These are phyloP conservation scores for Meganola albula DNA, from an alignment of 2,888 invertebrate genomes.

Conservation along the genomic window DNA sequence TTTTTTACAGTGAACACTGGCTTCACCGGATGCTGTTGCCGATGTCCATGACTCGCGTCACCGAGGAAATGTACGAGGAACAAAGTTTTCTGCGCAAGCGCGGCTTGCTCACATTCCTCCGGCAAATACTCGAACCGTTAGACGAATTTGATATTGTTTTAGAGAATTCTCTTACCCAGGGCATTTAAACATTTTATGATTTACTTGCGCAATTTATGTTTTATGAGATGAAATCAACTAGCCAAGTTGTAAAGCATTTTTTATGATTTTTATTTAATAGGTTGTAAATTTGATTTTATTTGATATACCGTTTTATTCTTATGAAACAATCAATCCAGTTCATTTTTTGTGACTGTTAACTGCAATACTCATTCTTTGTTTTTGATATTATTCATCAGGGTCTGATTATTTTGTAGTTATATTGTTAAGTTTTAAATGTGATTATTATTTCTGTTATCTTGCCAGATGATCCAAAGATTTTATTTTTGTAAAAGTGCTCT, in stretches of 20 bases:
- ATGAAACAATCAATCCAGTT: no score
- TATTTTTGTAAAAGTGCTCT: slow-evolving; percentile 45
- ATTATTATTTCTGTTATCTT: slow-evolving; percentile 45
- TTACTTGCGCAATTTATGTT: no score
- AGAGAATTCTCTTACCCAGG: slow-evolving; percentile 88
- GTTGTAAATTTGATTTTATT: slow-evolving; percentile 3
- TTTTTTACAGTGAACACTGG: slow-evolving; percentile 86
- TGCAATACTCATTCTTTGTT: slow-evolving; percentile 37
- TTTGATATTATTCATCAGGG: slow-evolving; percentile 50
- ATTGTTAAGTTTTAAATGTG: slow-evolving; percentile 50
- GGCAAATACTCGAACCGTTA: slow-evolving; percentile 93
- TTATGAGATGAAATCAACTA: no score
- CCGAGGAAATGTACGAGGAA: slow-evolving; percentile 96
- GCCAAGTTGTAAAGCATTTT: no score
- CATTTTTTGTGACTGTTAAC: slow-evolving; percentile 21
- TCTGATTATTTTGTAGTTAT: slow-evolving; percentile 42
- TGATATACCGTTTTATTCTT: slow-evolving; percentile 3
- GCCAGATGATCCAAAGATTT: slow-evolving; percentile 66
- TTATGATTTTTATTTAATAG: no score
- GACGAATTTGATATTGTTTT: slow-evolving; percentile 92
- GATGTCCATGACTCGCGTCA: slow-evolving; percentile 92
- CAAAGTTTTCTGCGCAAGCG: slow-evolving; percentile 94
- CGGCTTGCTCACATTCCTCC: slow-evolving; percentile 89
- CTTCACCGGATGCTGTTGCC: slow-evolving; percentile 94
- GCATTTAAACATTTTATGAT: no score